Evolutionary conservation across 53 echinoderm and acorn worm species (phyloP).

Genomic region (Echinometra lucunter): DNA sequence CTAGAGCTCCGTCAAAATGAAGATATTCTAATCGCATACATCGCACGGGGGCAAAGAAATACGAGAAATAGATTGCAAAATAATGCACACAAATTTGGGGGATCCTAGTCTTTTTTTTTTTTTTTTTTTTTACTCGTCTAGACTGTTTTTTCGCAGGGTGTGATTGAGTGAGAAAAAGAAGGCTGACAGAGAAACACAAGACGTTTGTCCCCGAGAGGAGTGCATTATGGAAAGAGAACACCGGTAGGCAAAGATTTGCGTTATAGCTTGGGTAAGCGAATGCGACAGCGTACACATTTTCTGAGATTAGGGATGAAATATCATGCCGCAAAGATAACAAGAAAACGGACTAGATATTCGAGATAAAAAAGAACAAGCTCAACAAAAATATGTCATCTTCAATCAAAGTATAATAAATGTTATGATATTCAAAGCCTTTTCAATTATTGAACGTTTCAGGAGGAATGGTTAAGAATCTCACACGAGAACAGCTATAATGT

Average conservation of each 20-base stretch:
- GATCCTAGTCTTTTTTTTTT: not conserved
- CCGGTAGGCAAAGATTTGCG: constrained; percentile 57
- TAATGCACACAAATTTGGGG: constrained; percentile 37
- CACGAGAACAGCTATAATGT: not conserved
- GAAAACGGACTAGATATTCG: not conserved
- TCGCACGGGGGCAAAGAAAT: constrained; percentile 33
- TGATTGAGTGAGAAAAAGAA: not conserved
- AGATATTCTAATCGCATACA: constrained; percentile 56
- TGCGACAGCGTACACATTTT: constrained; percentile 56
- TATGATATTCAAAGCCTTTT: constrained; percentile 14
- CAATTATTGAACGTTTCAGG: not conserved
- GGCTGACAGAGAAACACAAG: constrained; percentile 33
- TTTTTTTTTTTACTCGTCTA: not conserved
- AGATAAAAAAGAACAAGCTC: not conserved
- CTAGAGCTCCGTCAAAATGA: not conserved
- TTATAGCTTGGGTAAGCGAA: constrained; percentile 34
- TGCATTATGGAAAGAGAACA: constrained; percentile 53
- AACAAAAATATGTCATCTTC: not conserved
- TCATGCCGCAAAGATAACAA: constrained; percentile 41
- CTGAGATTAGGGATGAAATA: constrained; percentile 50
- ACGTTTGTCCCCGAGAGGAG: not conserved
- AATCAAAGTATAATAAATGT: constrained; percentile 10
- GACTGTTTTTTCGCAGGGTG: not conserved
- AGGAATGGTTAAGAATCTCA: not conserved
- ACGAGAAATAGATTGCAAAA: constrained; percentile 55